phyloP scores from a whole-genome alignment of 2,797 vertebrate species.

The Poeciliopsis infans region DNA sequence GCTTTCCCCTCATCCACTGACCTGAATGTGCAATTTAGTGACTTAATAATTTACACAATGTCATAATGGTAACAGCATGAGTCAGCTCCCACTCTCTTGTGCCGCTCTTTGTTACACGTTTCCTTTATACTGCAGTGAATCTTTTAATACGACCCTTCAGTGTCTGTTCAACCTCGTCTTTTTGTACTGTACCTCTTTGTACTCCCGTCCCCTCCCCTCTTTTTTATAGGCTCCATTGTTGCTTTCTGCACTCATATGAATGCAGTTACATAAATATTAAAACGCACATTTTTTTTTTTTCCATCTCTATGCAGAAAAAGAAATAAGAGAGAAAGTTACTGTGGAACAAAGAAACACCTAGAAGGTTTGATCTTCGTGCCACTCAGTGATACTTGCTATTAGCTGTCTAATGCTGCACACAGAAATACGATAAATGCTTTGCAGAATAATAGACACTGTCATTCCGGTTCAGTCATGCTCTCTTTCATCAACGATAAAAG shows the following conservation, averaged over 20 bases:
- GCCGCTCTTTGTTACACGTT: constrained; percentile 33
- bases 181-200: constrained; percentile 21
- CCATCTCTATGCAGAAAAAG: background rate
- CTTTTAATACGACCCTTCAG: constrained; percentile 25
- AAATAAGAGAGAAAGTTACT: constrained; percentile 1
- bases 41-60: constrained; percentile 41
- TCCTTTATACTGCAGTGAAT: constrained; percentile 28
- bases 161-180: constrained; percentile 31
- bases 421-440: background rate
- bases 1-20: constrained; percentile 25
- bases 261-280: constrained; percentile 24
- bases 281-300: constrained; percentile 9
- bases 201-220: constrained; percentile 2
- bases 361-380: background rate
- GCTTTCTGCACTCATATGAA: constrained; percentile 18
- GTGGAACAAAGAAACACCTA: background rate
- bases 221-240: background rate
- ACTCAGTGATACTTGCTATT: background rate
- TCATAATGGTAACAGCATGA: constrained; percentile 37
- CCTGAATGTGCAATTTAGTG: constrained; percentile 35
- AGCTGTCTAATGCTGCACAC: background rate
- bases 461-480: background rate
- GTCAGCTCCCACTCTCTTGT: constrained; percentile 26
- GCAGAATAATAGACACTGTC: background rate
- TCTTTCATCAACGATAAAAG: constrained; percentile 1